Evolutionary conservation across 2,113 vertebrate genomes (phyloP).

Genomic region (Semicossyphus pulcher): DNA sequence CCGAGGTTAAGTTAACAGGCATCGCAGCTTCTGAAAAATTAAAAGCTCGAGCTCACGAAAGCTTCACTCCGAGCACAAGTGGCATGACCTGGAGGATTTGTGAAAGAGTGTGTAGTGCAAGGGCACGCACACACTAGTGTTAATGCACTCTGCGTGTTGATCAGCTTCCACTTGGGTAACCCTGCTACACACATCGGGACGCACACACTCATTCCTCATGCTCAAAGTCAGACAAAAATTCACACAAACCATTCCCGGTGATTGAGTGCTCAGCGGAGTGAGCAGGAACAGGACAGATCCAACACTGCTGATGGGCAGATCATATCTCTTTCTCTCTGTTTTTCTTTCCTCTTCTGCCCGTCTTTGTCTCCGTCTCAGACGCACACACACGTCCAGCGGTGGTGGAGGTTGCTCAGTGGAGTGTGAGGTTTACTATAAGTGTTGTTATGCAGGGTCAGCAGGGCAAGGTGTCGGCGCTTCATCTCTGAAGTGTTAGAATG

Average conservation of each 20-base stretch:
- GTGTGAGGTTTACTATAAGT: conserved; percentile 56
- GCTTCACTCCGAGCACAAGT: conserved; percentile 64
- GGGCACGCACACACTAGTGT: conserved; percentile 39
- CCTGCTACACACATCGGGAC: conserved; percentile 51
- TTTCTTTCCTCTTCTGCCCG: background rate
- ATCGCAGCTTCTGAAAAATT: conserved; percentile 81
- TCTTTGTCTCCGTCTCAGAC: conserved; percentile 13
- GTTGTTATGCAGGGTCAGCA: conserved; percentile 59
- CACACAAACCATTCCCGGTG: conserved; percentile 52
- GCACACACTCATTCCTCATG: conserved; percentile 31
- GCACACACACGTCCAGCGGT: background rate
- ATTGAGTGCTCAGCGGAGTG: conserved; percentile 72
- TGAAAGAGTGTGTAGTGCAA: conserved; percentile 33
- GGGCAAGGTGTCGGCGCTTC: conserved; percentile 57
- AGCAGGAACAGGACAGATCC: conserved; percentile 60
- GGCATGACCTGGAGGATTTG: conserved; percentile 63
- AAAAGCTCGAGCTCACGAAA: conserved; percentile 75
- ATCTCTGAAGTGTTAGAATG: conserved; percentile 68
- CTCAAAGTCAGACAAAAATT: conserved; percentile 55
- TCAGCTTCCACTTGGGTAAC: conserved; percentile 63
- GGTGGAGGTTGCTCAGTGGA: conserved; percentile 40
- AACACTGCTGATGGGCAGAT: conserved; percentile 60
- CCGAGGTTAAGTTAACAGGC: conserved; percentile 80
- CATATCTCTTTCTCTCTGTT: conserved; percentile 41
- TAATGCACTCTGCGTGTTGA: conserved; percentile 65